Percentiles rank a stretch among this genome's conserved stretches.
Evolutionary conservation across 2,888 invertebrate genomes (phyloP).

Genomic region (Cepaea hortensis): DNA sequence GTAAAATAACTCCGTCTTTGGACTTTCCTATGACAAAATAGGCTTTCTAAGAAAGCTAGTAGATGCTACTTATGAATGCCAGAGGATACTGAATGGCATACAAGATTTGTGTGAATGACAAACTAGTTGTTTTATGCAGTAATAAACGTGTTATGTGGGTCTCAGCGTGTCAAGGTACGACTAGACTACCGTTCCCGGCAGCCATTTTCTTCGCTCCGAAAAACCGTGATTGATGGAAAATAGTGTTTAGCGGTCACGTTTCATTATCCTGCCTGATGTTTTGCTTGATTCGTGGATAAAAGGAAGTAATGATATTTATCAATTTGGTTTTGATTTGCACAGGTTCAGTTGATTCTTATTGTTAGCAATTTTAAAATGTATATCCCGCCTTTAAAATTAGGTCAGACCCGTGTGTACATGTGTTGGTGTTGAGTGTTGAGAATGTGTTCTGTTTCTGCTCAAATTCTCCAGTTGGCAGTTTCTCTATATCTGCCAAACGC

Average conservation of each 20-base stretch:
- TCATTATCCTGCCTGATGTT: not conserved
- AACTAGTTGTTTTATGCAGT: not conserved
- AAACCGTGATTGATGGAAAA: not conserved
- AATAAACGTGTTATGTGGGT: not conserved
- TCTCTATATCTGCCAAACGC: no score
- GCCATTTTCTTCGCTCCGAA: conserved; percentile 36
- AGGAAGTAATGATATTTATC: not conserved
- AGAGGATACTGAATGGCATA: conserved; percentile 8
- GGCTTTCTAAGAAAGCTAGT: not conserved
- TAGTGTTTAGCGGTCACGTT: not conserved
- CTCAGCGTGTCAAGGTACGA: conserved; percentile 13
- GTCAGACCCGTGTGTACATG: not conserved
- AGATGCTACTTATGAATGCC: not conserved
- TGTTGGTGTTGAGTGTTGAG: no score
- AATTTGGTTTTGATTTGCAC: not conserved
- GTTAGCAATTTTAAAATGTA: not conserved
- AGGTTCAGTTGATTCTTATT: not conserved
- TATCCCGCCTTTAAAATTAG: conserved; percentile 3
- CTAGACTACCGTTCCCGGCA: not conserved
- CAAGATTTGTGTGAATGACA: not conserved
- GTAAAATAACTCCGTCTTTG: not conserved
- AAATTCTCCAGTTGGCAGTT: no score
- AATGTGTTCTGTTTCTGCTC: no score
- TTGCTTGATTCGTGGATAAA: not conserved
- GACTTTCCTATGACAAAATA: not conserved